phyloP scores from a whole-genome alignment of 2,113 vertebrate species.

The Microcebus jonahi region DNA sequence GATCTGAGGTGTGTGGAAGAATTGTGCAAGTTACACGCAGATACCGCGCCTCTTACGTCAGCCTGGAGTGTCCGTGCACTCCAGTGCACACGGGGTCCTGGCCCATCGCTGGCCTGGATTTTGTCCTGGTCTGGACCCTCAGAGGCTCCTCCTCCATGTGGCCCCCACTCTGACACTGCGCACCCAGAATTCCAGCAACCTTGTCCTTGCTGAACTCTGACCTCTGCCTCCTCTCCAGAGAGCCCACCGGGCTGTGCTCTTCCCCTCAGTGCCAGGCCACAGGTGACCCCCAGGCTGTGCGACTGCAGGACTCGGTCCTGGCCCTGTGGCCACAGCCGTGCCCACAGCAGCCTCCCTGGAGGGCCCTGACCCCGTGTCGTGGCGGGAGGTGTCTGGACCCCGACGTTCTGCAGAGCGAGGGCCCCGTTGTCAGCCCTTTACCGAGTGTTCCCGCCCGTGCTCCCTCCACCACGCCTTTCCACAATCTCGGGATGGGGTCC shows the following conservation, averaged over 20 bases:
- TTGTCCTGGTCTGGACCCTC: background rate
- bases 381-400: no score
- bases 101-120: background rate
- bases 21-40: background rate
- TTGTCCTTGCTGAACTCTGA: background rate
- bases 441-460: background rate
- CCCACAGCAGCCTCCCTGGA: no score
- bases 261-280: no score
- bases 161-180: background rate
- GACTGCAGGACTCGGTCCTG: no score
- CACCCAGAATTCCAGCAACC: background rate
- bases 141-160: background rate
- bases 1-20: background rate
- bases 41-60: background rate
- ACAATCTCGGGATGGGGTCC: background rate
- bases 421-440: background rate
- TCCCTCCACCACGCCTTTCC: background rate
- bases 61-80: background rate
- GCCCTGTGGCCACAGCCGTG: no score
- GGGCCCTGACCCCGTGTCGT: no score
- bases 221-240: background rate
- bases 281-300: no score
- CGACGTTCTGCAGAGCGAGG: no score
- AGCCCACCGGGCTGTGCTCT: background rate
- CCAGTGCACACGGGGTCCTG: background rate